phyloP scores from a whole-genome alignment of 1,140 invertebrate species.

The Aphaenogaster rudis region DNA sequence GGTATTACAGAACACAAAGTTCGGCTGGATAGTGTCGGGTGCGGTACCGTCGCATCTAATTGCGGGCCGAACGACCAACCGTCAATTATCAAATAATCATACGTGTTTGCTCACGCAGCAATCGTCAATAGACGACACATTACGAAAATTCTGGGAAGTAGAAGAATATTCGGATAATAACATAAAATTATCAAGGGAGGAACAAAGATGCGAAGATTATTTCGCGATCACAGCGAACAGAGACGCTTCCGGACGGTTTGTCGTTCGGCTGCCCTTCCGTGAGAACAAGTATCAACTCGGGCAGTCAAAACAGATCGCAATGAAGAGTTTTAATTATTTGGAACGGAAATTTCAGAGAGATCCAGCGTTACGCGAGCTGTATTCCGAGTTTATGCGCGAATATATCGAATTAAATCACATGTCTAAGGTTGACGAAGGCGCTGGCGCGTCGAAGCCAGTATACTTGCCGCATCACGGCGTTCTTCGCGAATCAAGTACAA shows the following conservation, averaged over 20 bases:
- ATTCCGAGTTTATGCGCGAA: too few relatives aligned
- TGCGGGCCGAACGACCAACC: too few relatives aligned
- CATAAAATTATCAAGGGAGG: background rate
- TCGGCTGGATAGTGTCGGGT: too few relatives aligned
- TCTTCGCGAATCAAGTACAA: background rate
- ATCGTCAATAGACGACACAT: background rate
- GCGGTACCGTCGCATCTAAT: too few relatives aligned
- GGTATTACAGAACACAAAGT: too few relatives aligned
- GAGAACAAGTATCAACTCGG: background rate
- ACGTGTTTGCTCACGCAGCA: background rate
- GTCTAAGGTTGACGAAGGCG: too few relatives aligned
- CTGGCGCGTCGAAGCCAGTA: background rate
- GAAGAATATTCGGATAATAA: background rate
- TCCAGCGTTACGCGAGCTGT: too few relatives aligned
- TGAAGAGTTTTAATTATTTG: background rate
- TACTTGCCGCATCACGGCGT: constrained; percentile 30
- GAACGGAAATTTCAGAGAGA: background rate
- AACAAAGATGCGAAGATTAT: background rate
- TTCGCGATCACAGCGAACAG: background rate
- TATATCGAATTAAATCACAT: too few relatives aligned
- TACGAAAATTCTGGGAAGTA: background rate
- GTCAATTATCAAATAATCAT: background rate
- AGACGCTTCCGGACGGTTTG: background rate
- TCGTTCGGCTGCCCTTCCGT: background rate
- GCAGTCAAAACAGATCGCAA: background rate